Evolutionary conservation across 2,888 invertebrate species (phyloP).

Genomic region (Arge pagana): DNA sequence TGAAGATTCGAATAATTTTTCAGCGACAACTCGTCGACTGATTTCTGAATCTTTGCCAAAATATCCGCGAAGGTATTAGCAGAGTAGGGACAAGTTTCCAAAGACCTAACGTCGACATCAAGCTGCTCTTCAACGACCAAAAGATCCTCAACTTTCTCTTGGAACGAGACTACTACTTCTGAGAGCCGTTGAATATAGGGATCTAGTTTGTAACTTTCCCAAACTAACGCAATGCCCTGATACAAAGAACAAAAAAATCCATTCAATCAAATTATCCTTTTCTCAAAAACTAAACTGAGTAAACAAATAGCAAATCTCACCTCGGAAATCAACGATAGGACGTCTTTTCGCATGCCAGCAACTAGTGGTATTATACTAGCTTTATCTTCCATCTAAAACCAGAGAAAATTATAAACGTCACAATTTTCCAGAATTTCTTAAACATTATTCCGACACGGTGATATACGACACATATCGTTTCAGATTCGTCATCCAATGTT

Average conservation of each 20-base stretch:
- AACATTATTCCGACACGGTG: slow-evolving; percentile 22
- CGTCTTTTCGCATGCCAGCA: slow-evolving; percentile 92
- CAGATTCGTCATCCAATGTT: slow-evolving; percentile 56
- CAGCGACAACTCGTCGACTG: slow-evolving; percentile 94
- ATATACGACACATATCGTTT: slow-evolving; percentile 38
- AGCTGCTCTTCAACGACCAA: slow-evolving; percentile 95
- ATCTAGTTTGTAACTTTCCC: slow-evolving; percentile 99
- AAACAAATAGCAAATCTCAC: too few species aligned
- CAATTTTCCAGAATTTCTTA: background rate
- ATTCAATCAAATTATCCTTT: background rate
- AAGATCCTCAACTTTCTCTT: slow-evolving; percentile 97
- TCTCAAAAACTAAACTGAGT: background rate
- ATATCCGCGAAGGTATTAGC: slow-evolving; percentile 92
- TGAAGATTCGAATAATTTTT: slow-evolving; percentile 97
- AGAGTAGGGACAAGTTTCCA: slow-evolving; percentile 98
- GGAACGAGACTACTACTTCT: slow-evolving; percentile 93
- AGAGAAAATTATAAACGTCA: slow-evolving; percentile 13
- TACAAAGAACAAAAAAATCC: slow-evolving; percentile 9
- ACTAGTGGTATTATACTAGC: slow-evolving; percentile 93
- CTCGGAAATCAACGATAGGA: slow-evolving; percentile 87
- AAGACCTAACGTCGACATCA: slow-evolving; percentile 91
- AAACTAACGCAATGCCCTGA: slow-evolving; percentile 88
- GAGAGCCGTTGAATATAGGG: slow-evolving; percentile 96
- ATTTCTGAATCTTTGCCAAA: slow-evolving; percentile 92
- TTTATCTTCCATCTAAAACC: slow-evolving; percentile 84